Evolutionary conservation across 37 sponge, comb jelly and placozoan species (phyloP), one percentile per base, ranked within the genome.

Genomic region (Eunapius fragilis): DNA sequence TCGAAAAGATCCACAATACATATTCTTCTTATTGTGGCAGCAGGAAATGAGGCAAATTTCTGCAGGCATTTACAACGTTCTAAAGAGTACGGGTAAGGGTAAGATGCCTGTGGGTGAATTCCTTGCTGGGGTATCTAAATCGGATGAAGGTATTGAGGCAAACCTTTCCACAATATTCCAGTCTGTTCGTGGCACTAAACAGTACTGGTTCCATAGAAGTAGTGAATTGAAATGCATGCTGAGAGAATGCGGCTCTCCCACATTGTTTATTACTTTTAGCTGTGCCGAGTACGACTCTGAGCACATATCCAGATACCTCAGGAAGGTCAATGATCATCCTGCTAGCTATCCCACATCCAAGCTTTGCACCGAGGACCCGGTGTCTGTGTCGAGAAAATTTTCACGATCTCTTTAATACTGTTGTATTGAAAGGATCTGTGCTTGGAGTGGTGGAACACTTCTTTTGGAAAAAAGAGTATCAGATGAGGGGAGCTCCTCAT

Each of bases 291-390:
- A 88, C 74, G 88, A 88, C n/a, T 82, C 70, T 17, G 37, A 58
- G 24, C 83, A 88, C 28, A 88, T 88, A 33, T 37, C 75, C 31
- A 82, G 80, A 2, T 87, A 78, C 41, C 84, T 91, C 58, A 72
- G 76, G 9, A 82, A 70, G 33, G 87, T 84, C 41, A 91, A 86
- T 35, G n/a, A 79, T 50, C 78, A 73, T 37, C 76, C 71, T 27
- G 69, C 14, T 25, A 73, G 69, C 31, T 78, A 84, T 50, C 26
- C 26, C 22, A 80, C 77, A 71, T 74, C 70, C 22, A 86, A 80
- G 74, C 84, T 91, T 13, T 92, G 92, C 86, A 71, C 74, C 10
- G 88, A 88, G 31, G 92, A 92, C 33, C 88, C 88, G 3, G 34
- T 92, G 0, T 87, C 88, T 23, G 88, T 84, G 10, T 87, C 88